phyloP scores from a whole-genome alignment of 2,888 invertebrate genomes.

The Noctua pronuba region DNA sequence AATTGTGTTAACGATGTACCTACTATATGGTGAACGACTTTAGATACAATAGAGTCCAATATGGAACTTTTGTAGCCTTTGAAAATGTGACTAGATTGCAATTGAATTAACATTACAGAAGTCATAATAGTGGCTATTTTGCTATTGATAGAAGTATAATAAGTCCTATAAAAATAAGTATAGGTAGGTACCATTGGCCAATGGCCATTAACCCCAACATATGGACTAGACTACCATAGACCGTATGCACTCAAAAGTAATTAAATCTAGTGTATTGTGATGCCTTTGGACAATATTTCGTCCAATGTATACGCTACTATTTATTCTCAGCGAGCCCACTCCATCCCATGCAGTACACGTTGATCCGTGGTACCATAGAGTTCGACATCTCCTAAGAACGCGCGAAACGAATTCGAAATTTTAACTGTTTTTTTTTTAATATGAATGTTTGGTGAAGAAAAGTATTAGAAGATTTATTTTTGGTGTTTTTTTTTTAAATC shows the following conservation, averaged over 20 bases:
- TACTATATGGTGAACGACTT: background rate
- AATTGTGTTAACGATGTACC: background rate
- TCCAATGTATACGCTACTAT: conserved; percentile 66
- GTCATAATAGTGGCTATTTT: conserved; percentile 23
- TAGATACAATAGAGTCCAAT: background rate
- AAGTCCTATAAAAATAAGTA: conserved; percentile 6
- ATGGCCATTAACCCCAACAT: conserved; percentile 21
- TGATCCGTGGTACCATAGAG: conserved; percentile 68
- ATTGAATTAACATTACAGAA: conserved; percentile 19
- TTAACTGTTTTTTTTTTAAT: conserved; percentile 11
- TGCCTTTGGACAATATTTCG: conserved; percentile 60
- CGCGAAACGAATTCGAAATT: conserved; percentile 50
- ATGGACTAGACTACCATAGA: conserved; percentile 6
- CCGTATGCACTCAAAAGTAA: conserved; percentile 43
- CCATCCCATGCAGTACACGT: conserved; percentile 75
- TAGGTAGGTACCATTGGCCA: background rate
- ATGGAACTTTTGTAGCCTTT: conserved; percentile 24
- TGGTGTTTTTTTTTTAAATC: conserved; percentile 22
- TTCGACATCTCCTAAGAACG: conserved; percentile 30
- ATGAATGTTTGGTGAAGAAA: conserved; percentile 9
- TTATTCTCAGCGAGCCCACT: conserved; percentile 73
- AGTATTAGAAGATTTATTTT: background rate
- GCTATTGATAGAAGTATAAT: conserved; percentile 27
- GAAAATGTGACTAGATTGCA: conserved; percentile 24
- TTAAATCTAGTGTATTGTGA: conserved; percentile 51